phyloP scores from a whole-genome alignment of 2,797 vertebrate genomes.

The Phylloscopus collybita region DNA sequence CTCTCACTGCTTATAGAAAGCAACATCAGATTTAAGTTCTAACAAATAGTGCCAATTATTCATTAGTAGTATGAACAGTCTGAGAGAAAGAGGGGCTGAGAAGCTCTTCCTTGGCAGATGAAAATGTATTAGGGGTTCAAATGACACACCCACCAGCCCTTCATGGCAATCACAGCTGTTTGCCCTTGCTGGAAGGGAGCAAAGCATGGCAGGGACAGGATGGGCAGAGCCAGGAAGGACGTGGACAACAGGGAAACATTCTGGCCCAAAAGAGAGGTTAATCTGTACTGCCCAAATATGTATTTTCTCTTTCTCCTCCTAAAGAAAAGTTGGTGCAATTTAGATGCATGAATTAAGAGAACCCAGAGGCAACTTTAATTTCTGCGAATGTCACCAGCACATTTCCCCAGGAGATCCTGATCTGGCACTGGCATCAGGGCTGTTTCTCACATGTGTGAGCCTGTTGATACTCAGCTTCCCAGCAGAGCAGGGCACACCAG shows the following conservation, averaged over 20 bases:
- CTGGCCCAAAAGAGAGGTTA: neutral
- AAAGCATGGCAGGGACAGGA: neutral
- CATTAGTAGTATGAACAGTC: neutral
- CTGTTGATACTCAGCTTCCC: neutral
- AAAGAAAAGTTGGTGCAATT: conserved; percentile 35
- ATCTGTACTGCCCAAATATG: neutral
- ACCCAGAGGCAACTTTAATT: conserved; percentile 44
- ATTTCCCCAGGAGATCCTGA: neutral
- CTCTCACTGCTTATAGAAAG: neutral
- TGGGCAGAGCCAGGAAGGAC: neutral
- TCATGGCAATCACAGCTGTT: neutral
- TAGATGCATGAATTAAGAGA: conserved; percentile 34
- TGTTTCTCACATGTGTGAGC: neutral
- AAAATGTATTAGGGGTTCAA: neutral
- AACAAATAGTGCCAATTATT: conserved; percentile 35
- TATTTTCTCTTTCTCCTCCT: conserved; percentile 22
- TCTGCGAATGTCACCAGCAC: conserved; percentile 22
- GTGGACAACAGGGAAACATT: neutral
- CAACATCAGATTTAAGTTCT: neutral
- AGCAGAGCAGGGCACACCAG: neutral
- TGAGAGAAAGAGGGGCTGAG: neutral
- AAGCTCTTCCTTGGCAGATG: neutral
- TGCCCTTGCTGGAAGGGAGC: neutral
- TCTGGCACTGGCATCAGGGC: neutral
- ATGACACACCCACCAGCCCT: neutral